phyloP scores from a whole-genome alignment of 2,113 vertebrate genomes.

The Paramisgurnus dabryanus region DNA sequence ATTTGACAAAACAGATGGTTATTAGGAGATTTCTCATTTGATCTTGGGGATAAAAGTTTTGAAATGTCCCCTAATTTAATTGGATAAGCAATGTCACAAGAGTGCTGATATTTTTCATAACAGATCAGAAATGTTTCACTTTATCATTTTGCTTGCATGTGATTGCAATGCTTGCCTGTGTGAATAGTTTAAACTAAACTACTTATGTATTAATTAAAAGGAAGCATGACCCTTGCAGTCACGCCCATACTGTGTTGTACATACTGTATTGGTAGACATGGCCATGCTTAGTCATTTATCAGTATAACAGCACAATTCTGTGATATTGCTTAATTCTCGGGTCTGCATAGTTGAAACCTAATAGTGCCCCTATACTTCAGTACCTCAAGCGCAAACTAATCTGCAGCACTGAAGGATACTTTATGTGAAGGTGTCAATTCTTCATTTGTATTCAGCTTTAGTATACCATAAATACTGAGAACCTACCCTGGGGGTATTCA shows the following conservation, averaged over 20 bases:
- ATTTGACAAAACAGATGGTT: constrained; percentile 11
- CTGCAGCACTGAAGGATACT: constrained; percentile 20
- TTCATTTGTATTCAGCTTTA: constrained; percentile 30
- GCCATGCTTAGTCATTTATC: no score
- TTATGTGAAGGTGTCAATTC: neutral
- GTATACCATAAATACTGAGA: constrained; percentile 30
- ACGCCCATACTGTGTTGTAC: no score
- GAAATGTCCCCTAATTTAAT: neutral
- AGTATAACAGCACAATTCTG: no score
- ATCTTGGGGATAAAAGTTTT: neutral
- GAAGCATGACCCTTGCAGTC: no score
- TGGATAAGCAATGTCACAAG: no score
- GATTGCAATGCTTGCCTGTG: no score
- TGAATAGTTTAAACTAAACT: no score
- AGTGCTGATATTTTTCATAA: no score
- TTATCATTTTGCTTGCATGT: no score
- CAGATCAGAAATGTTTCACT: no score
- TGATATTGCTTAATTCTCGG: neutral
- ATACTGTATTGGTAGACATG: no score
- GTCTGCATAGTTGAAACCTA: neutral
- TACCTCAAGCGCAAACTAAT: neutral
- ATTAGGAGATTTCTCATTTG: constrained; percentile 24
- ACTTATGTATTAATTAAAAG: no score
- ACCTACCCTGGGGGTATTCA: neutral
- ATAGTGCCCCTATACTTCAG: neutral